phyloP scores from a whole-genome alignment of 2,888 invertebrate species.

The Odontocerum albicorne region DNA sequence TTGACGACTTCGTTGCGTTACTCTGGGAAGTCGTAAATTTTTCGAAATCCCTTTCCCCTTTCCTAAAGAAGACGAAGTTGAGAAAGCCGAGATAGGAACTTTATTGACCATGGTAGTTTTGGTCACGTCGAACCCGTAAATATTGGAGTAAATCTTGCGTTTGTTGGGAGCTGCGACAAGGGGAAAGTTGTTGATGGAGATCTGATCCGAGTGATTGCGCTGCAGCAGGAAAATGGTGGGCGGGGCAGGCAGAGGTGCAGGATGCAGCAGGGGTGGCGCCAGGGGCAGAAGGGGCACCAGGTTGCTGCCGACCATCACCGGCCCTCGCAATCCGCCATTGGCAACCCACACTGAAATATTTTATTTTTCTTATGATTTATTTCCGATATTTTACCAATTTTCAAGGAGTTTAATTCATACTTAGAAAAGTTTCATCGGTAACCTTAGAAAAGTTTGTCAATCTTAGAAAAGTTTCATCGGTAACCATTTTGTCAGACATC shows the following conservation, averaged over 20 bases:
- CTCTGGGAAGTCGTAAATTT: constrained; percentile 14
- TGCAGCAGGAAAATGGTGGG: constrained; percentile 28
- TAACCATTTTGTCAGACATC: no score
- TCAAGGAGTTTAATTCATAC: no score
- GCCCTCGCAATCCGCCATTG: constrained; percentile 5
- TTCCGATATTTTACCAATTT: no score
- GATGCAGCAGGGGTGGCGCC: constrained; percentile 20
- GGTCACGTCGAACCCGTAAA: constrained; percentile 40
- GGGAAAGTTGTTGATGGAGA: constrained; percentile 4
- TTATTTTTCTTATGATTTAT: no score
- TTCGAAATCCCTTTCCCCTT: constrained; percentile 9
- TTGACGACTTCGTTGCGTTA: constrained; percentile 19
- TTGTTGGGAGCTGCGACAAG: constrained; percentile 7
- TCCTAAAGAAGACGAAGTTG: constrained; percentile 27
- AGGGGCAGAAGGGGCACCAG: constrained; percentile 25
- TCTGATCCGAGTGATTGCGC: constrained; percentile 7
- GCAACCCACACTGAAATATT: constrained; percentile 22
- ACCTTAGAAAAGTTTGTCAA: no score
- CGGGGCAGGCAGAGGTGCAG: constrained; percentile 26
- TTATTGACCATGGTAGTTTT: constrained; percentile 47
- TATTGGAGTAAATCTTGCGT: constrained; percentile 23
- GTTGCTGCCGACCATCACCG: constrained; percentile 22
- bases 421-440: no score
- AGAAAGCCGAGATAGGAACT: constrained; percentile 47
- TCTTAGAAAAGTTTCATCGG: no score